These are phyloP conservation scores for Chamaetylas fuelleborni DNA, from an alignment of 2,113 vertebrate genomes.

Conservation along the genomic window DNA sequence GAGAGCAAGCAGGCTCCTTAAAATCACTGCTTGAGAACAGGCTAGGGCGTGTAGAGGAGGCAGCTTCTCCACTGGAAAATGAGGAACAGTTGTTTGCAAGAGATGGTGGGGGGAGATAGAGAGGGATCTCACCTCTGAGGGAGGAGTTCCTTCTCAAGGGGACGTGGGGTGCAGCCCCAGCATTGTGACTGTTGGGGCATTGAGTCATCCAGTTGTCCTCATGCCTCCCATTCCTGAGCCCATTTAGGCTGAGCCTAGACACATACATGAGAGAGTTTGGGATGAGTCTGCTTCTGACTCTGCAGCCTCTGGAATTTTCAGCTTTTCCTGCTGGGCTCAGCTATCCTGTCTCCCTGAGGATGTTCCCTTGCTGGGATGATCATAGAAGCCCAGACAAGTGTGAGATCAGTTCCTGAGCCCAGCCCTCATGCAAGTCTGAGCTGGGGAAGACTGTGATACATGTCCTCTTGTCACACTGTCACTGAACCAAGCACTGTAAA, in stretches of 20 bases:
- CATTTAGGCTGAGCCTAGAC: not conserved
- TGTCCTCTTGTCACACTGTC: not conserved
- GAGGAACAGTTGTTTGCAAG: not conserved
- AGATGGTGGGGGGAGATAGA: accelerated
- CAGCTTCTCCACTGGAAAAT: not conserved
- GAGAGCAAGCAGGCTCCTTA: not conserved
- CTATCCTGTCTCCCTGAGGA: accelerated
- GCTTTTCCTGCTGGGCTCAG: not conserved
- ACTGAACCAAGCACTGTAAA: not conserved
- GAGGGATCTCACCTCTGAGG: not conserved
- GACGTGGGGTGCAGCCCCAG: not conserved
- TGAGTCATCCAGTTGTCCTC: not conserved
- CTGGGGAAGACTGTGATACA: not conserved
- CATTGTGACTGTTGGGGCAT: not conserved
- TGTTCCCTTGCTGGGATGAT: not conserved
- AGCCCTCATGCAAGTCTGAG: not conserved
- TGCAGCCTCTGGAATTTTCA: not conserved
- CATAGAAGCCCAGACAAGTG: not conserved
- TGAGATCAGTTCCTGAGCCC: not conserved
- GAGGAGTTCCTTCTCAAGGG: not conserved
- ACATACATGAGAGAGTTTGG: not conserved
- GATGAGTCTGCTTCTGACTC: not conserved
- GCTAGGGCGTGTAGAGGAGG: not conserved
- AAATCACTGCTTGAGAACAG: not conserved
- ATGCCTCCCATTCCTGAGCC: not conserved